Evolutionary conservation across 30 jellyfish, hydroid and myxozoan species (phyloP).

Genomic region (Pelagia noctiluca): DNA sequence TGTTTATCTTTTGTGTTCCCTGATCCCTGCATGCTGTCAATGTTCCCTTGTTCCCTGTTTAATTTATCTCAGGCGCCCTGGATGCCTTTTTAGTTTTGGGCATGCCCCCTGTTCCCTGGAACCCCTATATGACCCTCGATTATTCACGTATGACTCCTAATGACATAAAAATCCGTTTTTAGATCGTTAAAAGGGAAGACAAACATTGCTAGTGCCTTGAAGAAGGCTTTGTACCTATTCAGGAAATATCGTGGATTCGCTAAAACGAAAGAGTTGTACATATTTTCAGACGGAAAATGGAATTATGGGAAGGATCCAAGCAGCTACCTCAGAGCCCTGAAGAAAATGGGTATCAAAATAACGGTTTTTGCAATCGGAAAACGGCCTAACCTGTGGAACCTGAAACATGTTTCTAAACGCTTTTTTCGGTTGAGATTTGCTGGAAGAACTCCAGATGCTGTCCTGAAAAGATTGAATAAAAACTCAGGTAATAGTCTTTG

Average conservation of each 20-base stretch:
- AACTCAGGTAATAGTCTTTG: neutral
- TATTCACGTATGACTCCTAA: too few relatives aligned
- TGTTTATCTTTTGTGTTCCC: too few relatives aligned
- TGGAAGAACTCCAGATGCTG: neutral
- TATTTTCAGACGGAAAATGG: constrained; percentile 66
- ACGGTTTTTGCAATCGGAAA: constrained; percentile 35
- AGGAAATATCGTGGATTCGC: constrained; percentile 33
- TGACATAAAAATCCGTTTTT: too few relatives aligned
- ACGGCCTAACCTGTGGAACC: neutral
- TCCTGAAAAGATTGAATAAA: neutral
- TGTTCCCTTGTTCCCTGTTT: too few relatives aligned
- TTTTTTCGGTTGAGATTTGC: neutral
- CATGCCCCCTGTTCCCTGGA: too few relatives aligned
- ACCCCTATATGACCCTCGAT: too few relatives aligned
- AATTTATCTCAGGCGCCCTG: too few relatives aligned
- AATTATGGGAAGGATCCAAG: constrained; percentile 29
- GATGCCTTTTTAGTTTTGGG: too few relatives aligned
- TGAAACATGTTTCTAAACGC: neutral
- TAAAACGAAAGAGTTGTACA: constrained; percentile 32
- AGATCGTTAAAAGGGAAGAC: constrained; percentile 55
- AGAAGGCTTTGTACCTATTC: constrained; percentile 39
- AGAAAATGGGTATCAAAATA: constrained; percentile 18
- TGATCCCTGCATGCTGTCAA: too few relatives aligned
- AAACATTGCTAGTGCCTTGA: constrained; percentile 36
- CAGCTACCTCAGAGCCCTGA: neutral